A percentile compares a stretch with the other conserved stretches of the same genome.
These are phyloP conservation scores for Caenorhabditis virilis DNA, from an alignment of 2,888 invertebrate species.

Conservation along the genomic window DNA sequence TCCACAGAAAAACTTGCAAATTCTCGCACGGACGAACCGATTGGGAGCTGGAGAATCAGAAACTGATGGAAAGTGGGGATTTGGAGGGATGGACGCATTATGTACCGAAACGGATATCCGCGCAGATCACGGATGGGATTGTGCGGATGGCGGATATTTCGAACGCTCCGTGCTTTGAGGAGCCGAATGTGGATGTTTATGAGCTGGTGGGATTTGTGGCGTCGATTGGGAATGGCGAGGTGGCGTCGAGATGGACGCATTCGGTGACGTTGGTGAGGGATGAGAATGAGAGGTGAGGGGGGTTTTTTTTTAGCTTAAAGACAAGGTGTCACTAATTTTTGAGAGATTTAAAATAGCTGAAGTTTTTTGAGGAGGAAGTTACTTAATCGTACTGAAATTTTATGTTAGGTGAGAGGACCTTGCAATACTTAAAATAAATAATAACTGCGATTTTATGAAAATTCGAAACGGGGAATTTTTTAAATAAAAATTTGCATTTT, in stretches of 20 bases:
- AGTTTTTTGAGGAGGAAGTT: too few relatives aligned
- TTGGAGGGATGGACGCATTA: slow-evolving; percentile 34
- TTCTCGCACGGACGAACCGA: slow-evolving; percentile 43
- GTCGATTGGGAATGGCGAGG: slow-evolving; percentile 26
- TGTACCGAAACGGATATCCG: slow-evolving; percentile 16
- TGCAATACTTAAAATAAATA: too few relatives aligned
- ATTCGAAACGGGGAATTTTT: too few relatives aligned
- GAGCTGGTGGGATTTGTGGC: slow-evolving; percentile 31
- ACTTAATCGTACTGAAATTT: too few relatives aligned
- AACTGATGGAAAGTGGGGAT: slow-evolving; percentile 39
- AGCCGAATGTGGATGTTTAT: slow-evolving; percentile 17
- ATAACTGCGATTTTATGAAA: too few relatives aligned
- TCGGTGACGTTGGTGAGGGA: slow-evolving; percentile 27
- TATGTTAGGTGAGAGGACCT: too few relatives aligned
- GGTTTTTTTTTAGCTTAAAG: too few relatives aligned
- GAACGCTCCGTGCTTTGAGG: slow-evolving; percentile 15
- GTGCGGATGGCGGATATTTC: slow-evolving; percentile 20
- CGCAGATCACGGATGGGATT: slow-evolving; percentile 15
- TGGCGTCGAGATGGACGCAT: slow-evolving; percentile 29
- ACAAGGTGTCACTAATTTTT: not conserved
- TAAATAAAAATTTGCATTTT: too few relatives aligned
- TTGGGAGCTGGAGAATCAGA: slow-evolving; percentile 36
- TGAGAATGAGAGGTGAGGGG: not conserved
- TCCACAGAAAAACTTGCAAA: slow-evolving; percentile 38
- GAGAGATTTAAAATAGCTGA: too few relatives aligned